Percentiles rank a stretch among this genome's conserved stretches.
phyloP scores from a whole-genome alignment of 2,113 vertebrate species.

The Callorhinus ursinus region DNA sequence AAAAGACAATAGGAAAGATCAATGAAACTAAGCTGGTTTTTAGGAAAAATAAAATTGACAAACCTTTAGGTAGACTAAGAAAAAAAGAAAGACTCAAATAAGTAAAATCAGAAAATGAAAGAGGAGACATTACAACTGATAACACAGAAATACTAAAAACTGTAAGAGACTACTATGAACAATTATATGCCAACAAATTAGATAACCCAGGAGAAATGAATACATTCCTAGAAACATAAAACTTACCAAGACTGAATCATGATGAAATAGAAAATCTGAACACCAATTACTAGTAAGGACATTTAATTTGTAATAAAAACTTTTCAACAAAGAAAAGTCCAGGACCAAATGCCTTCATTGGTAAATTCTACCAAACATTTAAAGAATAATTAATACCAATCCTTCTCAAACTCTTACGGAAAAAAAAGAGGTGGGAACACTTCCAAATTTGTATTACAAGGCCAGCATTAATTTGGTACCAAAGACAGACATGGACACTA shows the following conservation, averaged over 20 bases:
- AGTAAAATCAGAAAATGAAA: background rate
- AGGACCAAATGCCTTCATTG: background rate
- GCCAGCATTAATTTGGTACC: background rate
- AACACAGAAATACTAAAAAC: background rate
- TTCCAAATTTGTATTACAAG: background rate
- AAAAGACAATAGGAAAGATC: background rate
- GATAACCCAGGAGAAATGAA: background rate
- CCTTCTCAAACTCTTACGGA: background rate
- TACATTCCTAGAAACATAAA: background rate
- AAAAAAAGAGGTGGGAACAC: background rate
- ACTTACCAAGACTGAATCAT: background rate
- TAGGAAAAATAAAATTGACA: background rate
- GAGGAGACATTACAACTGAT: background rate
- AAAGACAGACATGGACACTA: background rate
- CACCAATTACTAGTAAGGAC: background rate
- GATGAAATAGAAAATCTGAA: slow-evolving; percentile 4
- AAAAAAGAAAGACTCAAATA: background rate
- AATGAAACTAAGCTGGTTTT: background rate
- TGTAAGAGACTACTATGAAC: background rate
- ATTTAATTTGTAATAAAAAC: background rate
- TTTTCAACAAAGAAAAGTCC: background rate
- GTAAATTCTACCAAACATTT: background rate
- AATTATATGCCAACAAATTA: background rate
- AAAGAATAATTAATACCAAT: background rate
- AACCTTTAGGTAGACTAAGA: background rate